Evolutionary conservation across 1,140 invertebrate species (phyloP).

Genomic region (Homalodisca vitripennis): DNA sequence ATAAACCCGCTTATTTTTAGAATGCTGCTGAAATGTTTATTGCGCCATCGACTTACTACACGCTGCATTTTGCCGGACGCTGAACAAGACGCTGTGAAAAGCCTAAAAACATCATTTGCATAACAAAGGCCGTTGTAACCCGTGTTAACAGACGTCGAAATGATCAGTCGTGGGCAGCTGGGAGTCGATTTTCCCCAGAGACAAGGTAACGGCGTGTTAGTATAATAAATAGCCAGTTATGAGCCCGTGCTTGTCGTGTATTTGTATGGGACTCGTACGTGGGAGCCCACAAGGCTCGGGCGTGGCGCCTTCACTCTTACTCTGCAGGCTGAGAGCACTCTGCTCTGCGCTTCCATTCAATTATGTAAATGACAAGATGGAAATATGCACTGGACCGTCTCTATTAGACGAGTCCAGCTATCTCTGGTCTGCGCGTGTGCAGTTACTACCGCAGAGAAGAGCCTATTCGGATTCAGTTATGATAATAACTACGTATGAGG

Average conservation of each 20-base stretch:
- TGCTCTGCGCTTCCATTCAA: neutral
- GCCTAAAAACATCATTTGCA: neutral
- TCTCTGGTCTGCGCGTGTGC: neutral
- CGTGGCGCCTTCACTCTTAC: neutral
- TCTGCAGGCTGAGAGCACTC: neutral
- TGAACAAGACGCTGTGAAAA: too few relatives aligned
- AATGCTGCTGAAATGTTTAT: too few relatives aligned
- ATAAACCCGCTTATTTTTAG: too few relatives aligned
- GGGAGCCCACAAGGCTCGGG: neutral
- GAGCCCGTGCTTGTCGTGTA: slow-evolving; percentile 1
- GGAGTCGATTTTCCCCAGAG: slow-evolving; percentile 8
- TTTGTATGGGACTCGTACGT: slow-evolving; percentile 9
- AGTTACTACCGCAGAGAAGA: neutral
- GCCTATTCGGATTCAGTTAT: slow-evolving; percentile 10
- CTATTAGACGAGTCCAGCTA: neutral
- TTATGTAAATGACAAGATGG: slow-evolving; percentile 11
- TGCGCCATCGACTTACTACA: too few relatives aligned
- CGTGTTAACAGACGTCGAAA: neutral
- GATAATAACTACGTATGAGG: slow-evolving; percentile 2
- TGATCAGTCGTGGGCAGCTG: neutral
- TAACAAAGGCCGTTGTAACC: neutral
- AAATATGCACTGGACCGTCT: neutral
- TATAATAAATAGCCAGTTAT: slow-evolving; percentile 5
- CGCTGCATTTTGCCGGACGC: too few relatives aligned
- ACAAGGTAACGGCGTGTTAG: slow-evolving; percentile 6